Base-by-base conservation (phyloP, 2,888 invertebrate species). In the Andrena trimmerana region DNA sequence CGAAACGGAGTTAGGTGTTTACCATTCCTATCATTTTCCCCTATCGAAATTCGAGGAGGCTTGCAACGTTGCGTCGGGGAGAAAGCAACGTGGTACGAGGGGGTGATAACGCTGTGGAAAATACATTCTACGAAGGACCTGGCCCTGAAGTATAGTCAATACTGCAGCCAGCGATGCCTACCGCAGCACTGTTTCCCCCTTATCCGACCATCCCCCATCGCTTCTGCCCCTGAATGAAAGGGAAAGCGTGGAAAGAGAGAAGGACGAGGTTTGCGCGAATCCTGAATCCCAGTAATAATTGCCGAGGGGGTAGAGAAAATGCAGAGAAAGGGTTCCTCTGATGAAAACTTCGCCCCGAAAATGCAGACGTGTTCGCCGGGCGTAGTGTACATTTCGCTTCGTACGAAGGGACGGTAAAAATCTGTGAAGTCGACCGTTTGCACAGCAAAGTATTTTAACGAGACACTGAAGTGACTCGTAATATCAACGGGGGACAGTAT, bases 101-200 rank as follows among this genome's bases (percentile, higher is more conserved):
- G 54, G 88, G 84, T 84, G 89, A 90, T 90, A 91, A 91, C 88
- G 89, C 84, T 78, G 87, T 76, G 79, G 84, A 88, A 88, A 89
- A 84, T 87, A 90, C 87, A 89, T 88, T 84, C 79, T 82, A 80
- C 81, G 84, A 83, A 86, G 79, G 75, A 83, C 73, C 33, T 81
- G 83, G 68, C 86, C 79, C 77, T 74, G 77, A 72, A 86, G 87
- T 85, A 89, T 83, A 91, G 91, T 92, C 91, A 88, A 92, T 93
- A 92, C 90, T 92, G 92, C 92, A 93, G 83, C 89, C 72, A 54
- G 74, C 65, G 74, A 78, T 84, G 70, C 80, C 78, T 79, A 74
- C 76, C 86, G 78, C 73, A 36, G 74, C 83, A 79, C 67, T 71
- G 80, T 72, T 80, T 73, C 73, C 75, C 83, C 74, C 73, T 80